Conservation (phyloP, 2,797 vertebrate genomes). For the Toxotes lorentzi region DNA sequence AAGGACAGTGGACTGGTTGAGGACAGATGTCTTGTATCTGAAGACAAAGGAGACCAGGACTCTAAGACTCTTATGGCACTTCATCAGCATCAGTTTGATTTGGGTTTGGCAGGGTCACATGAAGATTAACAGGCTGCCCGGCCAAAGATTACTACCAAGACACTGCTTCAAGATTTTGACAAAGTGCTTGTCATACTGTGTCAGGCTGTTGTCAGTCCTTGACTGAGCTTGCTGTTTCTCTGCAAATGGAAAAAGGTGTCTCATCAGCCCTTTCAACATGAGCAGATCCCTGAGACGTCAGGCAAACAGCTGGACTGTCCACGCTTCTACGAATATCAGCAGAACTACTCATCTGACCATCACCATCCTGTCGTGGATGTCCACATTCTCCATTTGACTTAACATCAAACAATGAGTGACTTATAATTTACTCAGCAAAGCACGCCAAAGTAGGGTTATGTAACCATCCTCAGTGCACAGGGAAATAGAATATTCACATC, state of each 20-base stretch:
- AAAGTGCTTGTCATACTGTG: conserved; percentile 42
- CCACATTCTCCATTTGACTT: conserved; percentile 63
- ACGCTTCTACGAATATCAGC: conserved; percentile 68
- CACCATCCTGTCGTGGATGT: conserved; percentile 61
- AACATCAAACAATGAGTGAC: conserved; percentile 68
- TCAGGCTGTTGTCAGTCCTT: conserved; percentile 65
- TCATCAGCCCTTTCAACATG: conserved; percentile 72
- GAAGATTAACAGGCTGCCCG: conserved; percentile 70
- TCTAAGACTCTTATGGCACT: conserved; percentile 53
- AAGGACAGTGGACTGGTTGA: not conserved
- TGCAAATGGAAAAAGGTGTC: conserved; percentile 62
- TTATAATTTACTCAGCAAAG: conserved; percentile 71
- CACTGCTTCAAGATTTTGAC: conserved; percentile 55
- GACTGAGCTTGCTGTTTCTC: conserved; percentile 63
- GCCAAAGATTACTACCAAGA: conserved; percentile 66
- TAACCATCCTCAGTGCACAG: conserved; percentile 58
- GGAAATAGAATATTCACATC: conserved; percentile 65
- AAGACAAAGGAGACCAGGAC: conserved; percentile 48
- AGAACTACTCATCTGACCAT: conserved; percentile 62
- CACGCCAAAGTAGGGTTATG: conserved; percentile 62
- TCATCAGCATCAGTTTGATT: conserved; percentile 56
- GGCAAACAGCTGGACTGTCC: conserved; percentile 70
- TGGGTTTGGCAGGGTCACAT: conserved; percentile 53
- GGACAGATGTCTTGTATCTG: conserved; percentile 35
- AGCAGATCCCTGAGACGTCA: conserved; percentile 56